Conservation (phyloP, 2,113 vertebrate genomes). For the Zingel zingel region DNA sequence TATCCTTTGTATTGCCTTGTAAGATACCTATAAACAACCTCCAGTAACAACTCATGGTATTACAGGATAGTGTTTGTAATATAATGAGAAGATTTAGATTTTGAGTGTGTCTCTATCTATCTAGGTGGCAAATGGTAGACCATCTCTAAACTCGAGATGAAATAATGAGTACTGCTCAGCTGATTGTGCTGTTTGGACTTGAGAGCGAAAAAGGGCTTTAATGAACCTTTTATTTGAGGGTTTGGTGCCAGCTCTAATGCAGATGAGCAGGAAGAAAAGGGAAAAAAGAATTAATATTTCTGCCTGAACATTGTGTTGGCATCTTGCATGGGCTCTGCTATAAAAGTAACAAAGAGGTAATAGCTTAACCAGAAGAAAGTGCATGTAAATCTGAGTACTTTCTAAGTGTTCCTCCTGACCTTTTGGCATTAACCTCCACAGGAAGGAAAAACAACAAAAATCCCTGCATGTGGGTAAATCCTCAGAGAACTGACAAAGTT, state of each 20-base stretch:
- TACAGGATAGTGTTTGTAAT: constrained; percentile 6
- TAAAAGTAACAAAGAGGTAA: constrained; percentile 49
- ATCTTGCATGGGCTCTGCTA: constrained; percentile 36
- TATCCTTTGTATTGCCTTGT: background rate
- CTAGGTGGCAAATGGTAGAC: constrained; percentile 4
- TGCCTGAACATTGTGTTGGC: constrained; percentile 33
- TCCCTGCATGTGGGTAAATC: constrained; percentile 72
- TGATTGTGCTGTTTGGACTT: constrained; percentile 46
- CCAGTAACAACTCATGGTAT: constrained; percentile 1
- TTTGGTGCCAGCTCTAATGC: constrained; percentile 46
- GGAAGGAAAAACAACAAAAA: constrained; percentile 50
- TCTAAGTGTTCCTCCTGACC: constrained; percentile 69
- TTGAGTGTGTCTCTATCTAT: constrained; percentile 19
- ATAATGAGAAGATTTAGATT: constrained; percentile 41
- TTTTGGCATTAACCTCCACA: constrained; percentile 62
- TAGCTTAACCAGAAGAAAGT: constrained; percentile 34
- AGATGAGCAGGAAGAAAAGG: constrained; percentile 40
- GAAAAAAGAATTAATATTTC: constrained; percentile 21
- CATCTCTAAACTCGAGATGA: constrained; percentile 27
- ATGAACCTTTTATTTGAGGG: constrained; percentile 62
- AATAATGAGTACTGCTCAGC: constrained; percentile 38
- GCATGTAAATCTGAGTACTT: constrained; percentile 47
- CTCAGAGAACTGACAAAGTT: constrained; percentile 75
- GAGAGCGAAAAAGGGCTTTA: constrained; percentile 62
- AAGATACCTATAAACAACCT: background rate